Evolutionary conservation across 2,888 invertebrate genomes (phyloP).

Genomic region (Slavum lentiscoides): DNA sequence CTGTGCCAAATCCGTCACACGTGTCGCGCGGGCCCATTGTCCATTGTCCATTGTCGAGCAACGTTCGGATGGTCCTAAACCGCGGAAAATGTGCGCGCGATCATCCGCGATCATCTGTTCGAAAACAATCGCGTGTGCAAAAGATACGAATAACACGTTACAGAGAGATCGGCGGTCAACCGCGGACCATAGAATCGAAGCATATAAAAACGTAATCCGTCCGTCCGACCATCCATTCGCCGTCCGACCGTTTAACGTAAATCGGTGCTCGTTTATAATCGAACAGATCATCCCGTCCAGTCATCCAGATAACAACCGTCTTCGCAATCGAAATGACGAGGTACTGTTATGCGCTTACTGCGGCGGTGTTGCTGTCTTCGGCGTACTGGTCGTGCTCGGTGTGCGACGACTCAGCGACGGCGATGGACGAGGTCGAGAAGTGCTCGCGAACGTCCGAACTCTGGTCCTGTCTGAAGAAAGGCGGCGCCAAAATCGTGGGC

Average conservation of each 20-base stretch:
- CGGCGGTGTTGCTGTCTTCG: not conserved
- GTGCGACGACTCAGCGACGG: not conserved
- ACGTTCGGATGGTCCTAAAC: no score
- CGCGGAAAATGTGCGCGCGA: not conserved
- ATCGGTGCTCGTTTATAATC: not conserved
- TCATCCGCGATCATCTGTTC: not conserved
- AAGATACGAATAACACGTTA: not conserved
- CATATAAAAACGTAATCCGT: not conserved
- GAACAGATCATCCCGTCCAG: no score
- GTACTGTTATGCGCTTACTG: not conserved
- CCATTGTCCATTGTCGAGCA: no score
- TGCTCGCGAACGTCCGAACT: slow-evolving; percentile 2
- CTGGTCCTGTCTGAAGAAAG: slow-evolving; percentile 25
- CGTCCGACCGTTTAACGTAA: not conserved
- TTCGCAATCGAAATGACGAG: not conserved
- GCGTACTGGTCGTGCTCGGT: no score
- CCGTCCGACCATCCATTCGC: not conserved
- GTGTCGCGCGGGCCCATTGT: no score
- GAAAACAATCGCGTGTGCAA: not conserved
- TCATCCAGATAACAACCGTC: not conserved
- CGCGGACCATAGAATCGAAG: no score
- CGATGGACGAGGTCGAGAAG: slow-evolving; percentile 14
- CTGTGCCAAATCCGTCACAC: no score
- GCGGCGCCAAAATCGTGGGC: not conserved
- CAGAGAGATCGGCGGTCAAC: not conserved